Evolutionary conservation across 2,113 vertebrate species (phyloP).

Genomic region (Pelvicachromis taeniatus): DNA sequence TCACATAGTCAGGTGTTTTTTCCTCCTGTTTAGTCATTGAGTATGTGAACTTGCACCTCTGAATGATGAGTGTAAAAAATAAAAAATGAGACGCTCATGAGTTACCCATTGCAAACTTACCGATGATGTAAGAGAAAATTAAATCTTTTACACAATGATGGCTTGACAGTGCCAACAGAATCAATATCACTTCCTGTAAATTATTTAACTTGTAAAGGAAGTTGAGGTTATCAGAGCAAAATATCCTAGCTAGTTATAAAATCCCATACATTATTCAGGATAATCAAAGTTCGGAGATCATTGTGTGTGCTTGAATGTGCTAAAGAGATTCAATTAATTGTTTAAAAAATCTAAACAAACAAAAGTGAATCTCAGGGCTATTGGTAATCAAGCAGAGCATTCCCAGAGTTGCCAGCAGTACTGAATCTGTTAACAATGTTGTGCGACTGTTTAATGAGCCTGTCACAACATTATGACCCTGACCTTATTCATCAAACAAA

Average conservation of each 20-base stretch:
- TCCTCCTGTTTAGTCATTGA: background rate
- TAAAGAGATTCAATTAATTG: background rate
- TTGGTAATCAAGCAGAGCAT: background rate
- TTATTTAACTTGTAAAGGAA: background rate
- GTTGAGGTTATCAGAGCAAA: background rate
- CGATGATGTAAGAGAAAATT: background rate
- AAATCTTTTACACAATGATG: background rate
- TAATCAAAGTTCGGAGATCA: background rate
- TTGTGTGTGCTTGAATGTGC: background rate
- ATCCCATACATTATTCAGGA: background rate
- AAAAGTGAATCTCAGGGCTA: background rate
- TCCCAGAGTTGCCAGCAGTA: background rate
- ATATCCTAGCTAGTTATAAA: background rate
- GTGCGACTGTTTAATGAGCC: slow-evolving; percentile 29
- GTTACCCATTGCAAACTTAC: background rate
- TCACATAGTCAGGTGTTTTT: background rate
- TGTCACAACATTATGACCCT: background rate
- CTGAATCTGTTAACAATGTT: background rate
- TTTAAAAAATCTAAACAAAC: background rate
- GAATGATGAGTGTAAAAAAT: background rate
- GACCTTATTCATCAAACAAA: slow-evolving; percentile 18
- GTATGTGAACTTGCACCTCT: background rate
- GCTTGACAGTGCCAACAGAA: background rate
- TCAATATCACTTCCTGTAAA: background rate
- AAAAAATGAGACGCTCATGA: background rate